Conservation (phyloP, 2,113 vertebrate genomes). For the Psilopsiagon aurifrons region DNA sequence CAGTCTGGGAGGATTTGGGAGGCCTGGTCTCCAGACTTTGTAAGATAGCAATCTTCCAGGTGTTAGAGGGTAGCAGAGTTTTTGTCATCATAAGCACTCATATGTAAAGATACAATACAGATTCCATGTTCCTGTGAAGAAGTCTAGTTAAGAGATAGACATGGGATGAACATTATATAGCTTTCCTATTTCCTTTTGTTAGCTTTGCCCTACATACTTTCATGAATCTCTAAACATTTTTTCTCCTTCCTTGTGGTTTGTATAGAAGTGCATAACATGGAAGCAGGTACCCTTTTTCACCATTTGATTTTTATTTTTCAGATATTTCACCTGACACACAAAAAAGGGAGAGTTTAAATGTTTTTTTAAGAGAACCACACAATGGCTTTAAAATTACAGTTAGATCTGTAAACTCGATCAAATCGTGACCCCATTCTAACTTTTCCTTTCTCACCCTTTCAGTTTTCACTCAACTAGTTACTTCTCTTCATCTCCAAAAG, state of each 20-base stretch:
- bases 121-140: slow-evolving; percentile 24
- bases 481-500: background rate
- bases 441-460: background rate
- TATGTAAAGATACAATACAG: slow-evolving; percentile 13
- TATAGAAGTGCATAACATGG: background rate
- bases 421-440: background rate
- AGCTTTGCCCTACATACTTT: background rate
- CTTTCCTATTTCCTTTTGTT: background rate
- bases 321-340: background rate
- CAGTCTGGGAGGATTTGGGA: slow-evolving; percentile 9
- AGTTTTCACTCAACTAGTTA: background rate
- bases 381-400: background rate
- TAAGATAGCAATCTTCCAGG: background rate
- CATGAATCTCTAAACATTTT: background rate
- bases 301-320: background rate
- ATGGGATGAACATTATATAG: background rate
- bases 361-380: background rate
- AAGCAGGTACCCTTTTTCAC: background rate
- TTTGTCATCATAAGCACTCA: slow-evolving; percentile 30
- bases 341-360: background rate
- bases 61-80: background rate
- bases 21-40: background rate
- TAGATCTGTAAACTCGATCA: background rate
- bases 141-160: background rate
- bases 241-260: background rate